Base-by-base conservation (phyloP, 1,140 invertebrate species). In the Coenobita brevimanus region DNA sequence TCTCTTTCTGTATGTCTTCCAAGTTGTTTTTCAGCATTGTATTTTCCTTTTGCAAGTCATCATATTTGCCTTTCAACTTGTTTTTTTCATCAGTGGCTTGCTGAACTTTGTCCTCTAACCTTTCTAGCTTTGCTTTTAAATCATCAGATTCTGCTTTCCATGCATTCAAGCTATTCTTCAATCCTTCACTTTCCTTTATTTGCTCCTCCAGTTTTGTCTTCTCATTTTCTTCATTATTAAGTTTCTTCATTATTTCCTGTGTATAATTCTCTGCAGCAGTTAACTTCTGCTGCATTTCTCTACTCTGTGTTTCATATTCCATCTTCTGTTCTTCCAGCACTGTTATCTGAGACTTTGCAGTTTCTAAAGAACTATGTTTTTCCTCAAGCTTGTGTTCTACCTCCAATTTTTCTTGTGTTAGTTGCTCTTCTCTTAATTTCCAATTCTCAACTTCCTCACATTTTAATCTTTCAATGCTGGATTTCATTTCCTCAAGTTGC, bases 1-100 rank as follows among this genome's bases (percentile, higher is more conserved):
- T 82, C 76, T 87, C 79, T 41, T 41, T 69, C 36, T 79, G 27
- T 43, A 60, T n/a, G 62, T 10, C n/a, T 60, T 62, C 21, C 10
- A 89, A 30, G 43, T 89, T 71, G 41, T 80, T 76, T 75, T 79
- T 84, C 64, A 71, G 6, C 15, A 30, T 30, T 50, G 64, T 54
- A 60, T 57, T 30, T 67, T 78, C 62, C 6, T 64, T 67, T 62
- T 89, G 46, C 3, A 85, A 10, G 3, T 79, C 62, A 8, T 80
- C 67, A 57, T 30, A 41, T 0, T 41, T 85, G 21, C 69, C 43
- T 13, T 60, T 38, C 24, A 71, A 73, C 15, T 71, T 81, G 17
- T 24, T 60, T 13, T 60, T 85, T 81, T 60, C 80, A 54, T 79
- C 57, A 71, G 30, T 30, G 54, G 27, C 30, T 50, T 80, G 33